Evolutionary conservation across 37 sponge, comb jelly and placozoan genomes (phyloP).

Genomic region (Ephydatia muelleri): DNA sequence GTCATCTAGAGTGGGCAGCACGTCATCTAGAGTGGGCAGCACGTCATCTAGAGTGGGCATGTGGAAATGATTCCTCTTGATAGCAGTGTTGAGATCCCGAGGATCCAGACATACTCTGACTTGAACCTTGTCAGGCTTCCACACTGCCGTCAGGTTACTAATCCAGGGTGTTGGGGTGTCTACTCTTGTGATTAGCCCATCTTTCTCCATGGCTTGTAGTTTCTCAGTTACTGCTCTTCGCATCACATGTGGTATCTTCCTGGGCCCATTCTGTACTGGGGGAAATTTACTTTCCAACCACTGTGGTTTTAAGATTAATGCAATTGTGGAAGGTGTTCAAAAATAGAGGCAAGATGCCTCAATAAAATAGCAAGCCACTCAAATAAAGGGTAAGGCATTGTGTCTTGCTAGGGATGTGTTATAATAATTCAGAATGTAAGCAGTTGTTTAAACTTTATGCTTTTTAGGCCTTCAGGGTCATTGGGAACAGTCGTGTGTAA

Average conservation of each 20-base stretch:
- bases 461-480: too few relatives aligned
- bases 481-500: too few relatives aligned
- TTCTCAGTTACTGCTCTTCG: constrained; percentile 13
- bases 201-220: constrained; percentile 16
- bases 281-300: too few relatives aligned
- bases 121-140: constrained; percentile 29
- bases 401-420: too few relatives aligned
- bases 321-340: too few relatives aligned
- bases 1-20: constrained; percentile 39
- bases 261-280: constrained; percentile 29
- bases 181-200: constrained; percentile 24
- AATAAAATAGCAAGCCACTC: too few relatives aligned
- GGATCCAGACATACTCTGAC: constrained; percentile 55
- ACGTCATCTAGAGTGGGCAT: constrained; percentile 39
- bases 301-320: too few relatives aligned
- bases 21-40: constrained; percentile 6
- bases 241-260: constrained; percentile 25
- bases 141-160: constrained; percentile 17
- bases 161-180: constrained; percentile 55
- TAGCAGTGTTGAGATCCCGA: constrained; percentile 52
- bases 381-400: too few relatives aligned
- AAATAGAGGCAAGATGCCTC: too few relatives aligned
- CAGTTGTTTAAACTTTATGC: too few relatives aligned
- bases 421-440: too few relatives aligned
- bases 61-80: constrained; percentile 31